These are phyloP conservation scores for Pherbina coryleti DNA, from an alignment of 2,888 invertebrate species.

Conservation along the genomic window DNA sequence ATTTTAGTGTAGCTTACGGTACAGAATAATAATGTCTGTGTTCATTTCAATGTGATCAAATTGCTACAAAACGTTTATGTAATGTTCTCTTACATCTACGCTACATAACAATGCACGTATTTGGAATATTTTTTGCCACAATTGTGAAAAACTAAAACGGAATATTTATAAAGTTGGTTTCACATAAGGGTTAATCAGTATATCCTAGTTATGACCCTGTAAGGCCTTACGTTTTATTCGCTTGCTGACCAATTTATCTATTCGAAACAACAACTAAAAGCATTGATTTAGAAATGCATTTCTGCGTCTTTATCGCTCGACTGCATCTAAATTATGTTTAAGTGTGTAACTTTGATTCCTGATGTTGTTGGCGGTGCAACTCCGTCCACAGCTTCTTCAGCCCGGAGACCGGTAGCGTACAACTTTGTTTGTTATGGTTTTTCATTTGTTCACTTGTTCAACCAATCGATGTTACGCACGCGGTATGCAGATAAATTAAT, in stretches of 20 bases:
- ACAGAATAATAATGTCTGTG: too few relatives aligned
- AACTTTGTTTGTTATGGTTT: background rate
- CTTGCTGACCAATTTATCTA: background rate
- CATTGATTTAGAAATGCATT: constrained; percentile 26
- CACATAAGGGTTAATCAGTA: background rate
- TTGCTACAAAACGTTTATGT: too few relatives aligned
- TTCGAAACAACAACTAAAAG: background rate
- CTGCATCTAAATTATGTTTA: constrained; percentile 25
- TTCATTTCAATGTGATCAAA: too few relatives aligned
- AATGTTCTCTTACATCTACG: too few relatives aligned
- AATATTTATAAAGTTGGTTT: background rate
- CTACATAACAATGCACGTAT: too few relatives aligned
- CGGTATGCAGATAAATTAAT: constrained; percentile 48
- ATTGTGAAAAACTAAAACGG: too few relatives aligned
- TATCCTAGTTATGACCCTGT: background rate
- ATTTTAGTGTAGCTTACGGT: too few relatives aligned
- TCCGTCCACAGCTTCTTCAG: background rate
- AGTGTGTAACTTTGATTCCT: constrained; percentile 8
- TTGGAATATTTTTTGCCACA: too few relatives aligned
- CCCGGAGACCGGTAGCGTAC: background rate
- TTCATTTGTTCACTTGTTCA: background rate
- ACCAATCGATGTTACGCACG: constrained; percentile 31
- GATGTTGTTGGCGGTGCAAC: background rate
- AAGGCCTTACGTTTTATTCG: background rate
- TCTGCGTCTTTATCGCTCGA: background rate